These are phyloP conservation scores for Cerastis leucographa DNA, from an alignment of 2,888 invertebrate species.

Conservation along the genomic window DNA sequence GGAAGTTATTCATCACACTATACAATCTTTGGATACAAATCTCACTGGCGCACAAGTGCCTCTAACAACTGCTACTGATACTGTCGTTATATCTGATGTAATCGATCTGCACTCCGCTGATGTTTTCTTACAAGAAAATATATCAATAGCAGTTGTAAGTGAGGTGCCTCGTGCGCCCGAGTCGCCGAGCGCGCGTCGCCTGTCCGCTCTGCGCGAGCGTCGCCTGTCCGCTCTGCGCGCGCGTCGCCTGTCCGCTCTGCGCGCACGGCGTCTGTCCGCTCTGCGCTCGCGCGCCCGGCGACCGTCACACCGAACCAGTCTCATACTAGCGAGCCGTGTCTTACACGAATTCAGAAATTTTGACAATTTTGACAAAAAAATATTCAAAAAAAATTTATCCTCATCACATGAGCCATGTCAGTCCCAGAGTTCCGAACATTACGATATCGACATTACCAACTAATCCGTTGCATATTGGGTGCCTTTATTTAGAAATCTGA, in stretches of 20 bases:
- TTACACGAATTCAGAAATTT: conserved; percentile 85
- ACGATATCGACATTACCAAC: conserved; percentile 82
- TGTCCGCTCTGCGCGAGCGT: conserved; percentile 12
- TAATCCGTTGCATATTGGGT: conserved; percentile 81
- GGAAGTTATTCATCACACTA: conserved; percentile 88
- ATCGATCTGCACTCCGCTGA: background rate
- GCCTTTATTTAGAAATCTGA: conserved; percentile 50
- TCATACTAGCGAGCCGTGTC: conserved; percentile 86
- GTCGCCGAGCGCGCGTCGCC: conserved; percentile 31
- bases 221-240: background rate
- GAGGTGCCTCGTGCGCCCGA: conserved; percentile 65
- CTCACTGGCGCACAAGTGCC: conserved; percentile 74
- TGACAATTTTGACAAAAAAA: conserved; percentile 67
- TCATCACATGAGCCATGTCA: conserved; percentile 89
- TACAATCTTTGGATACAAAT: conserved; percentile 90
- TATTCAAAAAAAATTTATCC: conserved; percentile 81
- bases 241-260: background rate
- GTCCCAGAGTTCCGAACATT: conserved; percentile 83
- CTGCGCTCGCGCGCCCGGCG: conserved; percentile 42
- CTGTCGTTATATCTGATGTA: background rate
- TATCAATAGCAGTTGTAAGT: conserved; percentile 50
- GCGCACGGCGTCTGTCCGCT: background rate
- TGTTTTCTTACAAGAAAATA: background rate
- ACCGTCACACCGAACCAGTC: conserved; percentile 81
- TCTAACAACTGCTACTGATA: conserved; percentile 42